These are phyloP conservation scores for Atta colombica DNA, from an alignment of 1,140 invertebrate species.

Conservation along the genomic window DNA sequence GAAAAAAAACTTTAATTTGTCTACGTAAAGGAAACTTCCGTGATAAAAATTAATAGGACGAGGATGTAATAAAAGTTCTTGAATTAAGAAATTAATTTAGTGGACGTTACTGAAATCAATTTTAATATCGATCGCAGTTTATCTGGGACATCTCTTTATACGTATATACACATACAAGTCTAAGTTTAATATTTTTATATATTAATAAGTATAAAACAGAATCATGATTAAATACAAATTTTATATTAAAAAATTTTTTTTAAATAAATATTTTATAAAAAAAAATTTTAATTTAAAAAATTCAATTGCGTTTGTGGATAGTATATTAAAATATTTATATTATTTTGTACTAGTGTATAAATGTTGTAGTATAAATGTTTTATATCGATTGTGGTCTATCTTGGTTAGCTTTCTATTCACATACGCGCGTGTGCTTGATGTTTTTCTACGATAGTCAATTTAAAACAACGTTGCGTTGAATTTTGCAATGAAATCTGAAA, in stretches of 20 bases:
- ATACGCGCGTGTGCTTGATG: background rate
- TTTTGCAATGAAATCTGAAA: background rate
- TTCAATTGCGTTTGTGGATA: background rate
- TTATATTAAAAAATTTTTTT: too few relatives aligned
- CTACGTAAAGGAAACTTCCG: background rate
- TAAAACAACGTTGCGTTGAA: conserved; percentile 8
- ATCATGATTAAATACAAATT: background rate
- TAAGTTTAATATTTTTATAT: background rate
- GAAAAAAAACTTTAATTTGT: conserved; percentile 36
- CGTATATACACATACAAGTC: background rate
- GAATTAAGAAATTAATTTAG: background rate
- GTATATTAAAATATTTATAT: background rate
- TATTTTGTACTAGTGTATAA: background rate
- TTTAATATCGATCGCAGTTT: conserved; percentile 9
- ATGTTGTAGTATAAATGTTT: background rate
- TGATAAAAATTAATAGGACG: conserved; percentile 3
- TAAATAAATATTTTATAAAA: background rate
- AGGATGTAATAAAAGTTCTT: background rate
- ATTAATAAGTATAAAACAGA: background rate
- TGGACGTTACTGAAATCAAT: background rate
- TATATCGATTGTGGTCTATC: conserved; percentile 18
- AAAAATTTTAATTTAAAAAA: background rate
- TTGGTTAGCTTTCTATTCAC: background rate
- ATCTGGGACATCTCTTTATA: background rate
- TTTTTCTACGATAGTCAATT: background rate